Base-by-base conservation (phyloP, 2,888 invertebrate species). In the Caenorhabditis imperialis region DNA sequence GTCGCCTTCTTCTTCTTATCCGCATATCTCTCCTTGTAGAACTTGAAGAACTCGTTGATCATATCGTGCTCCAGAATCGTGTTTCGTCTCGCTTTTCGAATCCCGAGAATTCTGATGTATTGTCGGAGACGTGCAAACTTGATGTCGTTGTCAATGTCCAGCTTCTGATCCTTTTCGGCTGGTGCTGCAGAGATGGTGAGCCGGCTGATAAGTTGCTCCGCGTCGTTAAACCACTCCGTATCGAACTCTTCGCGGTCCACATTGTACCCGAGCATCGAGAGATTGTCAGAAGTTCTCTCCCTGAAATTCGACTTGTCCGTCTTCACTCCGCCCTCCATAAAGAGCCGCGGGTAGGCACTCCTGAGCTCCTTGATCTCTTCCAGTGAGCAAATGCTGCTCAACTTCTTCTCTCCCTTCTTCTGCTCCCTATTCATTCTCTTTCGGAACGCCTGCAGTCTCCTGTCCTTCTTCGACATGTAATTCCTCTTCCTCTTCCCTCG, bases 1-100 rank as follows among this genome's bases (percentile, higher is more conserved):
- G 55, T 35, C 7, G 54, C 57, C 7, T 12, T 58, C 16, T 16
- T 20, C 12, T 51, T 35, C 10, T 63, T 63, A 3, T 60, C 51
- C 2, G 71, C 8, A 10, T 47, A 65, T 35, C 69, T 65, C 20
- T 44, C 79, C 53, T 77, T 80, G 33, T 81, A 77, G 42, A 79
- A 81, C 14, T 78, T 60, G 48, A 84, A 75, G 63, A 80, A 84
- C 42, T 82, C 80, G 20, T 57, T 77, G 38, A 84, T 67, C 35
- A 81, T 70, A 25, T 82, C 77, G 61, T 84, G 84, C 35, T 84
- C 84, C 6, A 75, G 40, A 40, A 84, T 70, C 0, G 80, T 74
- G 8, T 67, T 72, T 51, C 70, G 44, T 16, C 69, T 74, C 0
- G 75, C 70, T 35, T 63, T 70, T n/a, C 75, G 45, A 3, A 67